Percentiles rank a stretch among this genome's conserved stretches.
phyloP scores from a whole-genome alignment of 2,113 vertebrate species.

The Leptodactylus fuscus region DNA sequence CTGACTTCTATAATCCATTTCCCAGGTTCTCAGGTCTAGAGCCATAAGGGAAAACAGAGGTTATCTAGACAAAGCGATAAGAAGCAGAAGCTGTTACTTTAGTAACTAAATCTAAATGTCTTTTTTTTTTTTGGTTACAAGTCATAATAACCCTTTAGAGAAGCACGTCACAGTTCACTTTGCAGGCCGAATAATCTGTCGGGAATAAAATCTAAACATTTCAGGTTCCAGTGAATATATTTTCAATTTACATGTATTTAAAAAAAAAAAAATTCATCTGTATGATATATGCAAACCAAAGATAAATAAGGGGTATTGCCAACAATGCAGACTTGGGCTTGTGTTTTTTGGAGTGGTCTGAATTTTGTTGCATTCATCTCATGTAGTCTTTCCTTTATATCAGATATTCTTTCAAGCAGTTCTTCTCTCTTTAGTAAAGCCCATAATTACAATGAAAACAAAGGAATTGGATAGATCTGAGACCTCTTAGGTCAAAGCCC shows the following conservation, averaged over 20 bases:
- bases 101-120: slow-evolving; percentile 64
- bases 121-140: slow-evolving; percentile 63
- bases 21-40: slow-evolving; percentile 59
- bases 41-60: slow-evolving; percentile 63
- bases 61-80: slow-evolving; percentile 65
- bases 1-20: slow-evolving; percentile 63
- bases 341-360: not conserved
- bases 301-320: not conserved
- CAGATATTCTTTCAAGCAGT: no score
- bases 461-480: no score
- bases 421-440: no score
- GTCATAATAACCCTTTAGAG: slow-evolving; percentile 58
- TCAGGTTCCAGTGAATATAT: not conserved
- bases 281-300: not conserved
- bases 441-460: no score
- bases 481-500: no score
- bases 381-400: not conserved
- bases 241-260: not conserved
- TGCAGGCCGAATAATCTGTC: slow-evolving; percentile 55
- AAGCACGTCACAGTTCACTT: slow-evolving; percentile 48
- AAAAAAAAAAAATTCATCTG: not conserved
- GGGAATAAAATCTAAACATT: slow-evolving; percentile 45
- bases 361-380: not conserved
- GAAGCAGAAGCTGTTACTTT: slow-evolving; percentile 65
- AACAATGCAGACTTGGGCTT: no score